Base-by-base conservation (phyloP, 2,113 vertebrate genomes). In the Xiphorhynchus elegans region DNA sequence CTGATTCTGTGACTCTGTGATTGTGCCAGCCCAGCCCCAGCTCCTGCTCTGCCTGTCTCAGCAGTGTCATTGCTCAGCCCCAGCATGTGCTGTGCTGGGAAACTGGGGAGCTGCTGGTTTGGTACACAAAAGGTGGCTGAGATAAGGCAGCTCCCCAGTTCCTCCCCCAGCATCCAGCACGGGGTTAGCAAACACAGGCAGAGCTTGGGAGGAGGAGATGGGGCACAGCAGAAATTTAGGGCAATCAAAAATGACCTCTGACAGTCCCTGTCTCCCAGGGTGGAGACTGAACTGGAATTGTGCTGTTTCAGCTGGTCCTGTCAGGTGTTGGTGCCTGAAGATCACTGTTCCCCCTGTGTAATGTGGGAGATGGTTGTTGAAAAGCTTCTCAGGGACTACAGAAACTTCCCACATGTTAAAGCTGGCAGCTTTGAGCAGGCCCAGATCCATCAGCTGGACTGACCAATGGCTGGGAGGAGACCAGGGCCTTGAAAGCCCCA, bases 401-500 rank as follows among this genome's bases (percentile, higher is more conserved):
- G 44, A 8, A 23, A 47, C 33, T 14, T 15, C 67, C 37, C n/a
- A 23, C 33, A 8, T 3, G 0, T 2, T 14, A 1, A 39, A 29
- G 10, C 1, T 25, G 16, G 28, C 33, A 13, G 56, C 56, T 40
- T 9, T 29, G 59, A 5, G 24, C 24, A 24, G 59, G 33, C 40
- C 28, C 28, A 2, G 35, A 10, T 24, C 26, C 20, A 3, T 4
- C n/a, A 40, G 46, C 52, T 33, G 72, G 19, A 21, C 35, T 56
- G 33, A 13, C 28, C 4, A 28, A 4, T 21, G 40, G 9, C 26
- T 33, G 42, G 47, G 47, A 44, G 24, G 31, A 50, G 33, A 56
- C 15, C 33, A 64, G 73, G 19, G 17, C 20, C 11, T 40, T 72
- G 35, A 18, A 20, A 33, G 17, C 11, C 13, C 20, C 46, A 28